Evolutionary conservation across 2,797 vertebrate species (phyloP).

Genomic region (Sarcophilus harrisii): DNA sequence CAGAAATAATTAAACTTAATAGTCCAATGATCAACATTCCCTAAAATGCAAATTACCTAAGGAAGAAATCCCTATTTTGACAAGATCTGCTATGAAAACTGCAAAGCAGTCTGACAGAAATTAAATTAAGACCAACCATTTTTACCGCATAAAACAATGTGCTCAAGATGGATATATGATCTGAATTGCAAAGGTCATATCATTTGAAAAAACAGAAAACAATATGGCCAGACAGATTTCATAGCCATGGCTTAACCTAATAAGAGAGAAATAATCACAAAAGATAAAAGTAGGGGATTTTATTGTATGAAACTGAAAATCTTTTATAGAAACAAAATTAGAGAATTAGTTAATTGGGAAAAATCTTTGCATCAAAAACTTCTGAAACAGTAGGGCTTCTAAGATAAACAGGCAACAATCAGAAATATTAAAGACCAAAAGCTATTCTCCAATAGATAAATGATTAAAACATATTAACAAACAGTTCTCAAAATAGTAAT

Average conservation of each 20-base stretch:
- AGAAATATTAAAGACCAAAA: neutral
- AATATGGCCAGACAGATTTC: neutral
- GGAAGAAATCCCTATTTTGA: neutral
- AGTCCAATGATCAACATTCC: neutral
- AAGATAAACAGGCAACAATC: neutral
- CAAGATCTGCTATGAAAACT: neutral
- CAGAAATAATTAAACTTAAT: neutral
- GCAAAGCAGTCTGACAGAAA: neutral
- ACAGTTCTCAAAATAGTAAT: neutral
- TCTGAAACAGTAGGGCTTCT: neutral
- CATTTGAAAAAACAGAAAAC: neutral
- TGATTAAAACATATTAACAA: neutral
- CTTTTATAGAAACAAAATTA: neutral
- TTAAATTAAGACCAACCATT: neutral
- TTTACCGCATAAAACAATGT: neutral
- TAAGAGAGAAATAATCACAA: neutral
- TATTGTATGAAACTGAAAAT: neutral
- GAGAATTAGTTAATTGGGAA: neutral
- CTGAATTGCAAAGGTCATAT: neutral
- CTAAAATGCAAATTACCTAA: neutral
- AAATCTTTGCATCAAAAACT: neutral
- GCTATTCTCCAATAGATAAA: neutral
- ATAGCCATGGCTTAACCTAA: neutral
- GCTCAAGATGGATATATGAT: neutral
- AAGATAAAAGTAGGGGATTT: neutral